Percentiles rank a stretch among this genome's conserved stretches.
These are phyloP conservation scores for Eilema caniola DNA, from an alignment of 2,888 invertebrate genomes.

Conservation along the genomic window DNA sequence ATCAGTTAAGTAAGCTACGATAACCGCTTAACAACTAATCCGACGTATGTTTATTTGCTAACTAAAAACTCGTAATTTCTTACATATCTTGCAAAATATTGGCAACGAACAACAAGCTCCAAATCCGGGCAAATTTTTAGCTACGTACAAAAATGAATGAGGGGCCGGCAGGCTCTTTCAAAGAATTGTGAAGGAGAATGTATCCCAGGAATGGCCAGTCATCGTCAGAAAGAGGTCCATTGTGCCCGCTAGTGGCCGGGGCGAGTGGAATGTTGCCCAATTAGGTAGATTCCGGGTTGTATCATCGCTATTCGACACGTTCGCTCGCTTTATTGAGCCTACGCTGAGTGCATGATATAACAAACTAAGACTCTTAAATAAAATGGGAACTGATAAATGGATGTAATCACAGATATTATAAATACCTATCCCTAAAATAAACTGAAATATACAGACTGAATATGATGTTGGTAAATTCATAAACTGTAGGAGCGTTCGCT, in stretches of 20 bases:
- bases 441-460: background rate
- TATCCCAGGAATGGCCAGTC: conserved; percentile 49
- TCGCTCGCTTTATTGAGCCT: conserved; percentile 41
- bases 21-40: background rate
- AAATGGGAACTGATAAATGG: background rate
- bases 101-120: background rate
- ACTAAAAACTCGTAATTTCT: background rate
- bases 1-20: too few species aligned
- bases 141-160: background rate
- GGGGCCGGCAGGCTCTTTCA: conserved; percentile 24
- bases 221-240: conserved; percentile 37
- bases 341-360: background rate
- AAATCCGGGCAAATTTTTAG: background rate
- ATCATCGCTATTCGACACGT: conserved; percentile 52
- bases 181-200: conserved; percentile 23
- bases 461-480: too few species aligned
- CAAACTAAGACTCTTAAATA: background rate
- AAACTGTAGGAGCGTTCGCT: background rate
- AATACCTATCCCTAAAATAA: background rate
- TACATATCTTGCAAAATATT: background rate
- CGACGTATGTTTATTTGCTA: background rate
- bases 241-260: conserved; percentile 35
- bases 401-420: background rate
- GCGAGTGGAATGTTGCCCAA: conserved; percentile 76
- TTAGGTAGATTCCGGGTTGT: conserved; percentile 67